Evolutionary conservation across 2,113 vertebrate genomes (phyloP).

Genomic region (Gallinago undulata): DNA sequence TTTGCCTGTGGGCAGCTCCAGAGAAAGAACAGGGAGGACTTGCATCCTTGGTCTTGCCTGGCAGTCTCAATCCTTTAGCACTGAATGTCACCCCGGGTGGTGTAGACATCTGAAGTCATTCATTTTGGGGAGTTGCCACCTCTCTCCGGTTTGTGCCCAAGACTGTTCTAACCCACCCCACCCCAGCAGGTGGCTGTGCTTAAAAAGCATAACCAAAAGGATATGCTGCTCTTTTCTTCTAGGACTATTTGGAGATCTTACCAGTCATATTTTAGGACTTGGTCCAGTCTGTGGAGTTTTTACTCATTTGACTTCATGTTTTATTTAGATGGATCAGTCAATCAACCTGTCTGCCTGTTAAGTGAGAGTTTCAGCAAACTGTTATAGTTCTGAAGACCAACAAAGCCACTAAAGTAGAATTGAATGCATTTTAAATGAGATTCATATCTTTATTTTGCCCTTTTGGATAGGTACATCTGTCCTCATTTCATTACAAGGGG

Average conservation of each 20-base stretch:
- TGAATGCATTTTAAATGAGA: background rate
- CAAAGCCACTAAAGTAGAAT: background rate
- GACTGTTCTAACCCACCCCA: background rate
- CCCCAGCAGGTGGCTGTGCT: background rate
- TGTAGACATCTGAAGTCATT: background rate
- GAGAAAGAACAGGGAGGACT: background rate
- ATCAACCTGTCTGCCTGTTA: background rate
- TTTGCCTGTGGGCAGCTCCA: background rate
- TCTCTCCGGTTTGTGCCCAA: background rate
- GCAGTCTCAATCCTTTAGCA: background rate
- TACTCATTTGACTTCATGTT: background rate
- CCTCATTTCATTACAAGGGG: background rate
- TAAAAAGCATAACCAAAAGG: background rate
- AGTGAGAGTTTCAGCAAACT: background rate
- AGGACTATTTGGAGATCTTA: background rate
- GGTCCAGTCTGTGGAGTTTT: background rate
- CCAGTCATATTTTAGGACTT: background rate
- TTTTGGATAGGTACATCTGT: background rate
- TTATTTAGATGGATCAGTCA: background rate
- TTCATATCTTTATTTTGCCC: background rate
- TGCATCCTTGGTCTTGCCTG: background rate
- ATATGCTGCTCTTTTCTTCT: background rate
- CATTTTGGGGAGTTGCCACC: background rate
- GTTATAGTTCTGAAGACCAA: background rate
- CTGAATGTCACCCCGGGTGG: fast-evolving